Base-by-base conservation (phyloP, 2,888 invertebrate species). In the Campoletis raptor region DNA sequence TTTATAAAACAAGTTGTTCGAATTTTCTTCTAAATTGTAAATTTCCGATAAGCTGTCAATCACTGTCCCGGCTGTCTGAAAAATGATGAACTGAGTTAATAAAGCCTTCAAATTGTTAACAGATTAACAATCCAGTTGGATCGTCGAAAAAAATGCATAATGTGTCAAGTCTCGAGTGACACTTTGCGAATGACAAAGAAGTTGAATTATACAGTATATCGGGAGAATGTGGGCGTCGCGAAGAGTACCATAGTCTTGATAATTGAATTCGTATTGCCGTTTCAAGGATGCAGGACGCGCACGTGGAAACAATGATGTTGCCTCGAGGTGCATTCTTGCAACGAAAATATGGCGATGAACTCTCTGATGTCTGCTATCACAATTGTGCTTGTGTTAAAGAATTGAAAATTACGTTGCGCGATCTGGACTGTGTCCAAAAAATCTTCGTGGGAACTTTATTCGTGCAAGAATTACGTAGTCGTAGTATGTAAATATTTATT, bases 271-370 rank as follows among this genome's bases (percentile, higher is more conserved):
- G 70, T 74, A 79, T 73, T 61, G 76, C 72, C 66, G 80, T 85
- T 86, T 90, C 91, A 91, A 91, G 90, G 90, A 90, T 90, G 83
- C 89, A 87, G 86, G 74, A 85, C 86, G 85, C 86, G 85, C 54
- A 45, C 82, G 85, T 76, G 74, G 42, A 85, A 79, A 83, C 82
- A 85, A 85, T 85, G 69, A 45, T 42, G 37, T 24, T 36, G 61
- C 15, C 40, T 30, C 45, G 70, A 52, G 64, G 74, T 83, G 79
- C 79, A 83, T 80, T 85, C 42, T 83, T 70, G 70, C 45, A 30
- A 81, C 12, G 85, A 87, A 69, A 69, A 76, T 70, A 90, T 87
- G 83, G 70, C 85, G 85, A 86, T 86, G 87, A 90, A 90, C 85
- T 80, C 81, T 67, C 84, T 12, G 18, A 45, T 40, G 54, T 36